Base-by-base conservation (phyloP, 2,888 invertebrate genomes). In the Meganola albula region DNA sequence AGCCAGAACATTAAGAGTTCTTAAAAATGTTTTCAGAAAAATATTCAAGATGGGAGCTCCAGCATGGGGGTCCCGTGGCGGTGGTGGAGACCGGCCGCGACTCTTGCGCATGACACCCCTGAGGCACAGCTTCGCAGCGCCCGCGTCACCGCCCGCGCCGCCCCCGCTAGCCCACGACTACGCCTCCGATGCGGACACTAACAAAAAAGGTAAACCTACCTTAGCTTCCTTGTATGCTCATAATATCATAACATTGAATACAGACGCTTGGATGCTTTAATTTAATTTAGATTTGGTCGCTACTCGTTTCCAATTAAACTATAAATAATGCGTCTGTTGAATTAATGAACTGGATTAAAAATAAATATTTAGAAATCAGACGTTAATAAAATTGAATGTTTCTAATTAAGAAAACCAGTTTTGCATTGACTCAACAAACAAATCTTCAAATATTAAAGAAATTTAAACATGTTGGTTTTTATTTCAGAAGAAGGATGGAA, bases 401-500 rank as follows among this genome's bases (percentile, higher is more conserved):
- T n/a, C n/a, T n/a, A n/a, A n/a, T n/a, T n/a, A n/a, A n/a, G n/a
- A n/a, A n/a, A n/a, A n/a, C n/a, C n/a, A n/a, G n/a, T n/a, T n/a
- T n/a, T n/a, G n/a, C n/a, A n/a, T n/a, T n/a, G n/a, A n/a, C n/a
- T n/a, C n/a, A n/a, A 16, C 6, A 16, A 16, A 5, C 4, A 16
- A 16, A 16, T 5, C 16, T 5, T 16, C 4, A 16, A 4, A 16
- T 16, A 16, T 16, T 16, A 16, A 5, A 16, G 4, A 16, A 16
- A 16, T 6, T 16, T 16, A 16, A 5, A 5, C 16, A 5, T 5
- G 6, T 16, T 16, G 4, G 4, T 16, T 16, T 16, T 5, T 6
- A 7, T 88, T 87, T 51, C 88, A 92, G 92, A 92, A 70, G 87
- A 92, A 65, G 88, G 89, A 60, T 91, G 91, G 91, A 92, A 92